Percentiles rank a stretch among this genome's conserved stretches.
Conservation (phyloP, 92 coral and sea anemone species). For the Actinostola sp. region DNA sequence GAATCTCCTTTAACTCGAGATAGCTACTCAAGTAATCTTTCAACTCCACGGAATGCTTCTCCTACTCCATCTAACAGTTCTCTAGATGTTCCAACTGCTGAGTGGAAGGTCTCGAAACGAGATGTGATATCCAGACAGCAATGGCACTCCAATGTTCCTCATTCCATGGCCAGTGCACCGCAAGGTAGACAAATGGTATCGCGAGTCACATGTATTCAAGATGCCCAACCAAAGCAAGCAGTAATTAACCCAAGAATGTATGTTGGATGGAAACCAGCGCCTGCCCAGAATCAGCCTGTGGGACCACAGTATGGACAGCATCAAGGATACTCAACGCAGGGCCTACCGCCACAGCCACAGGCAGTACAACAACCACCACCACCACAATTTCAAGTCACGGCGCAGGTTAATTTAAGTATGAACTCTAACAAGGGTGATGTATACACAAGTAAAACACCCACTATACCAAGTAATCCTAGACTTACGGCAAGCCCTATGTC, state of each 20-base stretch:
- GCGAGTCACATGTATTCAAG: constrained; percentile 20
- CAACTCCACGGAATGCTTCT: constrained; percentile 9
- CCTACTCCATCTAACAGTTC: constrained; percentile 15
- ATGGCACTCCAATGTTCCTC: constrained; percentile 14
- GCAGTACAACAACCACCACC: constrained; percentile 46
- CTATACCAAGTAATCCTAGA: constrained; percentile 40
- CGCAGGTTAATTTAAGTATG: constrained; percentile 73
- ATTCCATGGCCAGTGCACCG: constrained; percentile 27
- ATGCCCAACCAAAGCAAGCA: not conserved
- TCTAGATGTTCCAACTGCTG: constrained; percentile 60
- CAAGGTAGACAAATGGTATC: constrained; percentile 58
- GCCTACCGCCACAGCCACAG: constrained; percentile 26
- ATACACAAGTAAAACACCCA: constrained; percentile 11
- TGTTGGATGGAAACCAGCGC: constrained; percentile 67
- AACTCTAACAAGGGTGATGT: constrained; percentile 42
- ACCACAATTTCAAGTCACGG: constrained; percentile 94
- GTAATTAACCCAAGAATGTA: constrained; percentile 61
- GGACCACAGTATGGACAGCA: constrained; percentile 28
- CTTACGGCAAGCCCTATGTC: constrained; percentile 77
- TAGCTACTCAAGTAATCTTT: not conserved
- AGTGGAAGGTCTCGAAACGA: constrained; percentile 70
- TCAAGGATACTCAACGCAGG: constrained; percentile 42
- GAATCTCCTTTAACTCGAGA: constrained; percentile 77
- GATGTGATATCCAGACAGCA: constrained; percentile 11
- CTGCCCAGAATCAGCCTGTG: constrained; percentile 27